These are phyloP conservation scores for Trachemys scripta DNA, from an alignment of 2,113 vertebrate genomes.

Conservation along the genomic window DNA sequence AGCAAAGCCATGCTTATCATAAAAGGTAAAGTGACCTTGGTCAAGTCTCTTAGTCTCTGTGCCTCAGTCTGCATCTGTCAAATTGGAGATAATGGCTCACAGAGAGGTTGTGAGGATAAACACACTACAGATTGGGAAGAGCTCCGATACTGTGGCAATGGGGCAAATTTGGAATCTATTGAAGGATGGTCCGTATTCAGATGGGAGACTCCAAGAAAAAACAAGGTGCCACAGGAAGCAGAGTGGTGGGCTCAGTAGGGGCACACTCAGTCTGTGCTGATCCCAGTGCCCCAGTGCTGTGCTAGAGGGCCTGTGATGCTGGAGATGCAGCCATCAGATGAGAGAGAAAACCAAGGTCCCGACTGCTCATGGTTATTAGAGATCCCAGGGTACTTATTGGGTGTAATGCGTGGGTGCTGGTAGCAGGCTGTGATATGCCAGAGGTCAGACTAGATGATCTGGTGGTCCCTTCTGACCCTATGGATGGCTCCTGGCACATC, in stretches of 20 bases:
- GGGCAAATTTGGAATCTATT: too few species aligned
- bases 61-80: not conserved
- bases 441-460: not conserved
- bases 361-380: not conserved
- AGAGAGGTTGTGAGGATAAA: too few species aligned
- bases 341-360: not conserved
- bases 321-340: not conserved
- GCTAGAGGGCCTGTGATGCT: not conserved
- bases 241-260: not conserved
- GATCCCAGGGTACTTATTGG: too few species aligned
- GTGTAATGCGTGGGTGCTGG: not conserved
- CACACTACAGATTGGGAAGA: too few species aligned
- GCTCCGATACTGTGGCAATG: too few species aligned
- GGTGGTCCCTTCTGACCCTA: not conserved
- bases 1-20: constrained; percentile 85
- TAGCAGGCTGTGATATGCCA: not conserved
- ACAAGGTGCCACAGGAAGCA: too few species aligned
- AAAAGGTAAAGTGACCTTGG: constrained; percentile 75
- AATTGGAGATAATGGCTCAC: too few species aligned
- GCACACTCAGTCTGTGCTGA: not conserved
- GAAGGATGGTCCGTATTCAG: too few species aligned
- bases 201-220: too few species aligned
- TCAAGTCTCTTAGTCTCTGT: not conserved
- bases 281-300: not conserved
- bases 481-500: not conserved